Conservation (phyloP, 2,797 vertebrate species). For the Sebastes steindachneri region DNA sequence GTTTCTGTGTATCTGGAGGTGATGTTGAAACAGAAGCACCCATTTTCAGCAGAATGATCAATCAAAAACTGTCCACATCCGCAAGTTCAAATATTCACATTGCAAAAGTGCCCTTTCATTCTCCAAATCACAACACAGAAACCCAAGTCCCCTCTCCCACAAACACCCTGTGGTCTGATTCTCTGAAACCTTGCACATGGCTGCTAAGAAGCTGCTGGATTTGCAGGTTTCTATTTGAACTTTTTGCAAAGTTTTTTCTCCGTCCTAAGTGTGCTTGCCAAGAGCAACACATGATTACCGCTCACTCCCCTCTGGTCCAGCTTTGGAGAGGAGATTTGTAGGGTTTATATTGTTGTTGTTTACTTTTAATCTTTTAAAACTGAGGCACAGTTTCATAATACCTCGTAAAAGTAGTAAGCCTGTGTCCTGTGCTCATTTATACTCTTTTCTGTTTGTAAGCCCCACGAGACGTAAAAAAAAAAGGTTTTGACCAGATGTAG, state of each 20-base stretch:
- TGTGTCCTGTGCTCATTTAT: constrained; percentile 48
- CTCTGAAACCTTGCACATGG: constrained; percentile 67
- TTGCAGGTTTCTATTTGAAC: constrained; percentile 71
- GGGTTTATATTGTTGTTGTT: constrained; percentile 75
- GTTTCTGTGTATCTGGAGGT: constrained; percentile 22
- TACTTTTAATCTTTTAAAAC: constrained; percentile 71
- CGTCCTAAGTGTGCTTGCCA: constrained; percentile 58
- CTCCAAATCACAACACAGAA: constrained; percentile 33
- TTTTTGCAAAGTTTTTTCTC: constrained; percentile 52
- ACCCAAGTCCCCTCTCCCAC: constrained; percentile 15
- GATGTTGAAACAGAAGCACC: constrained; percentile 41
- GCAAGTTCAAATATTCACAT: constrained; percentile 63
- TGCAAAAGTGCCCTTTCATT: constrained; percentile 52
- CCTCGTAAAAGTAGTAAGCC: constrained; percentile 68
- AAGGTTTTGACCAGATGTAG: constrained; percentile 33
- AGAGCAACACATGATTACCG: constrained; percentile 62
- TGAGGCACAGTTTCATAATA: constrained; percentile 68
- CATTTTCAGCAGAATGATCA: constrained; percentile 40
- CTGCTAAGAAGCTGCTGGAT: constrained; percentile 67
- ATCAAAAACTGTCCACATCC: constrained; percentile 37
- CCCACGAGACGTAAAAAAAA: background rate
- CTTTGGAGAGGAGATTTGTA: constrained; percentile 66
- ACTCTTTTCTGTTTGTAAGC: constrained; percentile 39
- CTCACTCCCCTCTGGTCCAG: constrained; percentile 54
- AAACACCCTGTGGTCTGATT: constrained; percentile 50